These are phyloP conservation scores for Lycodopsis pacificus DNA, from an alignment of 2,797 vertebrate genomes.

Conservation along the genomic window DNA sequence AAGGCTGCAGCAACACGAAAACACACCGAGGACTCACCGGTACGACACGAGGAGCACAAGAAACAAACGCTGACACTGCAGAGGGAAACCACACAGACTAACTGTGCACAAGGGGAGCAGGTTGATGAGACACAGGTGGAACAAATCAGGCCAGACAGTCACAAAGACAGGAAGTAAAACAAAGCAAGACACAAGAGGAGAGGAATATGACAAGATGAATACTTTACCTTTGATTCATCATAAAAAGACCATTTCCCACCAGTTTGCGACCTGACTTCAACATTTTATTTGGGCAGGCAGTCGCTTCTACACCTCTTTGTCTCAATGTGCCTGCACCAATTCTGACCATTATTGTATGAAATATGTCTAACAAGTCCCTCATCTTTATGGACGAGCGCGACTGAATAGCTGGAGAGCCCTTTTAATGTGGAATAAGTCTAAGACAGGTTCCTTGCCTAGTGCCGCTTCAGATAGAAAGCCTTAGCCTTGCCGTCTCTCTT, in stretches of 20 bases:
- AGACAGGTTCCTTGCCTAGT: background rate
- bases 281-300: too few species aligned
- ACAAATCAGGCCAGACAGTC: too few species aligned
- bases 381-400: background rate
- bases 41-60: too few species aligned
- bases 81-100: too few species aligned
- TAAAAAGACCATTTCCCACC: background rate
- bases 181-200: background rate
- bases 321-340: background rate
- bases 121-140: too few species aligned
- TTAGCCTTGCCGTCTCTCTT: background rate
- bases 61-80: too few species aligned
- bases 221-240: background rate
- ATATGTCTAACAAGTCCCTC: background rate
- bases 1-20: too few species aligned
- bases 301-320: background rate
- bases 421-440: background rate
- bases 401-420: background rate
- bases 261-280: background rate
- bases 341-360: background rate
- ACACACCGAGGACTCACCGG: too few species aligned
- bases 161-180: background rate
- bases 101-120: too few species aligned
- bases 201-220: too few species aligned
- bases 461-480: conserved; percentile 12